Base-by-base conservation (phyloP, 2,113 vertebrate species). In the Pycnonotus jocosus region DNA sequence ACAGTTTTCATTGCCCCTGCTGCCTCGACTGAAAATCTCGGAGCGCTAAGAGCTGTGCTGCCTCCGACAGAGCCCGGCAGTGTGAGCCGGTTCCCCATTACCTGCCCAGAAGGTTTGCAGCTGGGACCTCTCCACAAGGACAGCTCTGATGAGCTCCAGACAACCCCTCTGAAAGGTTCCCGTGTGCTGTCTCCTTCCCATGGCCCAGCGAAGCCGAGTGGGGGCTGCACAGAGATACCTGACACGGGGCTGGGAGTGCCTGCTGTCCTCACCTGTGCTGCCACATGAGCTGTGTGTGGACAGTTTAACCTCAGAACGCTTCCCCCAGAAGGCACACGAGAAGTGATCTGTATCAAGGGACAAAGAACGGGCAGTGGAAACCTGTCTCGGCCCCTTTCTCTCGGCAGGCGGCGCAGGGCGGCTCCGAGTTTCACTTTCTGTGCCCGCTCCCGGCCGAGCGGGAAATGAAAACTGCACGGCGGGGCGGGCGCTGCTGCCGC, bases 401-500 rank as follows among this genome's bases (percentile, higher is more conserved):
- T 22, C 35, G 9, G 57, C 13, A 65, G 20, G 70, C 15, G 7
- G 37, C 19, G 5, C 24, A 2, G 33, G 27, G 31, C 33, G 7
- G 4, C 12, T 68, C 12, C 7, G 0, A 80, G 94, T 97, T 97
- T 97, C 97, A 88, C 87, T 96, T 97, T 97, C 96, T 14, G 20
- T 65, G 4, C 3, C 11, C 0, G 31, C 12, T 12, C 4, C 7
- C 3, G 0, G 6, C 2, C 2, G 19, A 11, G 31, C 27, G 92
- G 66, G 97, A 95, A 97, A 97, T 15, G 91, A 96, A 95, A 97
- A 68, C 92, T 33, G 10, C 6, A 6, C 15, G 5, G 37, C 8
- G 9, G 21, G 14, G 23, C 2, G 56, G 14, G 17, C 10, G 5
- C 15, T n/a, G 37, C 30, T 28, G 35, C 53, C 2, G n/a, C 70